Evolutionary conservation across 2,797 vertebrate species (phyloP).

Genomic region (Cirrhinus mrigala): DNA sequence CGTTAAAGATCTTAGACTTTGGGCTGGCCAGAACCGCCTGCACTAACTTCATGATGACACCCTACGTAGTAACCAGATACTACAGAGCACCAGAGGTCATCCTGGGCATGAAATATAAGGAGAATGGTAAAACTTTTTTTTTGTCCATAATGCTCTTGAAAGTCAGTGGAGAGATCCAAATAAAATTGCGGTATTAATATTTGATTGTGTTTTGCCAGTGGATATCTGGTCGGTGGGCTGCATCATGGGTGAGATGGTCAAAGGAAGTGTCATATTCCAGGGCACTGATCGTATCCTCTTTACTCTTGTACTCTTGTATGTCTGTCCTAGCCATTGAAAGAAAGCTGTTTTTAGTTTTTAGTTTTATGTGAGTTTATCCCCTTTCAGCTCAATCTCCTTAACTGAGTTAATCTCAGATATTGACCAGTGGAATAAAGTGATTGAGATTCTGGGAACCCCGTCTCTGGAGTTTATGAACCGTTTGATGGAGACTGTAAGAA

Average conservation of each 20-base stretch:
- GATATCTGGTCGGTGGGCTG: conserved; percentile 99
- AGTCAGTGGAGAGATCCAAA: conserved; percentile 11
- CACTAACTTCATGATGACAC: conserved; percentile 99
- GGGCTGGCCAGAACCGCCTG: conserved; percentile 94
- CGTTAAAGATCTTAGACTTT: conserved; percentile 97
- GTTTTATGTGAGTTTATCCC: background rate
- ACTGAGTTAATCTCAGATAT: conserved; percentile 86
- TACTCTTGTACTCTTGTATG: conserved; percentile 35
- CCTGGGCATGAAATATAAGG: conserved; percentile 97
- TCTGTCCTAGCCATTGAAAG: background rate
- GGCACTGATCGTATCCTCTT: conserved; percentile 99
- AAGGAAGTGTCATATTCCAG: conserved; percentile 98
- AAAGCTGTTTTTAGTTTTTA: background rate
- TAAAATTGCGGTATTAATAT: conserved; percentile 33
- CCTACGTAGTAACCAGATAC: conserved; percentile 96
- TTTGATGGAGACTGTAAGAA: conserved; percentile 95
- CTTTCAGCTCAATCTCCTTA: conserved; percentile 34
- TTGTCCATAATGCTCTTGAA: conserved; percentile 38
- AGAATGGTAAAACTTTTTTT: conserved; percentile 85
- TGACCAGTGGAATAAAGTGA: conserved; percentile 99
- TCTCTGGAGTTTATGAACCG: conserved; percentile 96
- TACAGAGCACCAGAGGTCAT: conserved; percentile 97
- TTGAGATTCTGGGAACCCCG: conserved; percentile 95
- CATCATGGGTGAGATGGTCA: conserved; percentile 99
- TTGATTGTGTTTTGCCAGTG: conserved; percentile 80